Evolutionary conservation across 2,797 vertebrate species (phyloP), one percentile per base, ranked within the genome.

Genomic region (Melanogrammus aeglefinus): DNA sequence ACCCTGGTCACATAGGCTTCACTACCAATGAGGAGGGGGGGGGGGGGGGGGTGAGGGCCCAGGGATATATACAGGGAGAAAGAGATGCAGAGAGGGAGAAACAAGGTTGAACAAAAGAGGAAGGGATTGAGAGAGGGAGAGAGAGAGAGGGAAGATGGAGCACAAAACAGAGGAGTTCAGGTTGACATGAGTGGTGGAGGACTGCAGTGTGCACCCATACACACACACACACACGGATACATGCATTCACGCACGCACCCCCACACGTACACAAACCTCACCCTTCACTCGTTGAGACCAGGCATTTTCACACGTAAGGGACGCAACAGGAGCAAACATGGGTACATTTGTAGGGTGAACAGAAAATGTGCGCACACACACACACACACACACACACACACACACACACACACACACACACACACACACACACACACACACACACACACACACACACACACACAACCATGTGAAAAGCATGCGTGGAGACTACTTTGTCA

Each of bases 1-100:
- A 95, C 94, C 94, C 93, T 79, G 86, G 91, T 93, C 94, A 93
- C 94, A 94, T 91, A 90, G 86, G 78, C 88, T 88, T 89, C 89
- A 92, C 94, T 94, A 95, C 94, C 93, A 95, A 94, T 94, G 94
- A 93, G 82, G 72, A 88, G 84, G 80, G 77, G 78, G 80, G 44
- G 76, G 80, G 79, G 84, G 4, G 73, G 75, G 33, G 35, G 38
- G 33, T 51, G 77, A 44, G 14, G 21, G 70, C 63, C 39, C 75
- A 76, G 74, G 73, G 74, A 36, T 72, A 72, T 73, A 38, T 74
- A 31, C 7, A 47, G 63, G 76, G 38, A 73, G 72, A 72, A 73
- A 74, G 79, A 79, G 47, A 75, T 75, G 82, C 76, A 79, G 41
- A 81, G 63, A 39, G 86, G 77, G 83, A 89, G 88, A 88, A 89